Base-by-base conservation (phyloP, 2,888 invertebrate species). In the Yponomeuta malinellus region DNA sequence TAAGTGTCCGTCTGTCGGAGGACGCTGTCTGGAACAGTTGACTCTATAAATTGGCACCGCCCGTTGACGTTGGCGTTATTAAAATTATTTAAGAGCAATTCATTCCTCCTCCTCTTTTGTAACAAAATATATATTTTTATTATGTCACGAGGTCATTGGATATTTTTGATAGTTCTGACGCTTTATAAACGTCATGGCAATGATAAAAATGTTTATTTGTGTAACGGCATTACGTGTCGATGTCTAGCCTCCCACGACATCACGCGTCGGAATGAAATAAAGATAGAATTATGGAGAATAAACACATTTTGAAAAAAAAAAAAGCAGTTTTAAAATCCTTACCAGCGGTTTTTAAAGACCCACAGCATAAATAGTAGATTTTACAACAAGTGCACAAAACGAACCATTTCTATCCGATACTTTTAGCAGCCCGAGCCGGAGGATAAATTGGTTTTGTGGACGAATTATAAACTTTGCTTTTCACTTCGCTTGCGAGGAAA, bases 21-120 rank as follows among this genome's bases (percentile, higher is more conserved):
- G 29, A 10, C 33, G 65, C 65, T 2, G 65, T 29, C 31, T 65
- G 65, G 65, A 10, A 65, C 10, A 8, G 65, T 65, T 8, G 12
- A 29, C 33, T 12, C 33, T 29, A 65, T 64, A 64, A 59, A 64
- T 64, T 31, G 31, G 8, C 29, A 29, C 65, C 31, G 65, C 37
- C 31, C 52, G 68, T 29, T 52, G 52, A 31, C 68, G 68, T 3
- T 68, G 68, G 23, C 68, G 63, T 15, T 48, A 68, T 68, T 68
- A 71, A 71, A 71, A 69, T 71, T 64, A 71, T 69, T 69, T 64
- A 71, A 68, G 43, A 64, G 10, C 68, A 71, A 68, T 71, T 68
- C 68, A 68, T 68, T 48, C 48, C 43, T 43, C 43, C 29, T 63
- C 15, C 10, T 43, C n/a, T 67, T 67, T 37, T 67, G 37, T 67